A percentile compares a stretch with the other conserved stretches of the same genome.
Evolutionary conservation across 2,797 vertebrate species (phyloP).

Genomic region (Sphenodon punctatus): DNA sequence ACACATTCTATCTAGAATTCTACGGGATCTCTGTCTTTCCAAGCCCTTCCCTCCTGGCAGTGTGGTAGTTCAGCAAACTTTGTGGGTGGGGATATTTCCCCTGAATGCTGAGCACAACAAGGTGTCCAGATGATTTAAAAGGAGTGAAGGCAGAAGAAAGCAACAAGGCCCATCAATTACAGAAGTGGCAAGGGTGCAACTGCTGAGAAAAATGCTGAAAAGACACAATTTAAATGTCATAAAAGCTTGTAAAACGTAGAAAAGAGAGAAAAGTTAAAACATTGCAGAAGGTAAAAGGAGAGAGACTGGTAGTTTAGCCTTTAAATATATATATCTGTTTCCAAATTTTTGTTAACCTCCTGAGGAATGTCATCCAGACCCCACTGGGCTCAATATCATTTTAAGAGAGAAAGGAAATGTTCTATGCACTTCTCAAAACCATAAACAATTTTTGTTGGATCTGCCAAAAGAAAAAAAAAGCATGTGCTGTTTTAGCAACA

Average conservation of each 20-base stretch:
- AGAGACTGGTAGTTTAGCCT: neutral
- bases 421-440: too few relatives aligned
- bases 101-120: neutral
- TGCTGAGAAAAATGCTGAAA: neutral
- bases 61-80: constrained; percentile 17
- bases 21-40: neutral
- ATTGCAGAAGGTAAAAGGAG: constrained; percentile 2
- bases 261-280: neutral
- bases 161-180: neutral
- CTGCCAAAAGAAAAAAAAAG: too few relatives aligned
- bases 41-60: neutral
- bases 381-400: too few relatives aligned
- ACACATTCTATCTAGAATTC: neutral
- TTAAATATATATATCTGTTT: neutral
- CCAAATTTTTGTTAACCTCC: accelerated
- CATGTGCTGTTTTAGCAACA: too few relatives aligned
- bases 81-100: neutral
- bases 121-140: constrained; percentile 17
- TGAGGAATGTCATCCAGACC: neutral
- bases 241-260: constrained; percentile 5
- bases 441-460: too few relatives aligned
- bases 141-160: neutral
- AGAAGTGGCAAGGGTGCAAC: neutral
- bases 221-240: neutral
- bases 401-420: too few relatives aligned